These are phyloP conservation scores for Andrena bicolor DNA, from an alignment of 2,888 invertebrate genomes.

Conservation along the genomic window DNA sequence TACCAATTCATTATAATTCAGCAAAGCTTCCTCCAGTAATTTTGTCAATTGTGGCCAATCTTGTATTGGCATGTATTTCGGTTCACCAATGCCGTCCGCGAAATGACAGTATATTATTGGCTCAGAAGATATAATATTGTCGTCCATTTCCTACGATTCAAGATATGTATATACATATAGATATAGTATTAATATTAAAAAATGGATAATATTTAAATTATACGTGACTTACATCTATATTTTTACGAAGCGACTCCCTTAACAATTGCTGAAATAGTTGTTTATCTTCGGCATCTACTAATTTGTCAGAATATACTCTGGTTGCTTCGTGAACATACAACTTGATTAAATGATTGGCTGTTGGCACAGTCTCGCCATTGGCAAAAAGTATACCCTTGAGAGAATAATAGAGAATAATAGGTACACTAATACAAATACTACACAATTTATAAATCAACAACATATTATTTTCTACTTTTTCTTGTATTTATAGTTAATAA, in stretches of 20 bases:
- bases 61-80: conserved; percentile 93
- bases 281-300: conserved; percentile 89
- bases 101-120: conserved; percentile 97
- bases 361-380: conserved; percentile 91
- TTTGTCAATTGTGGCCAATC: conserved; percentile 90
- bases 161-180: background rate
- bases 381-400: conserved; percentile 93
- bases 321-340: conserved; percentile 96
- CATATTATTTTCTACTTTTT: too few species aligned
- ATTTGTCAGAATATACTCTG: conserved; percentile 96
- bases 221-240: conserved; percentile 86
- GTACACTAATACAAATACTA: background rate
- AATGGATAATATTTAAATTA: background rate
- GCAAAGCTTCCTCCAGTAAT: conserved; percentile 92
- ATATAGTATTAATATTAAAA: background rate
- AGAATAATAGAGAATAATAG: background rate
- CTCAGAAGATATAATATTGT: conserved; percentile 89
- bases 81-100: conserved; percentile 95
- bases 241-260: conserved; percentile 92
- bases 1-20: conserved; percentile 94
- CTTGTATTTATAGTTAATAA: too few species aligned
- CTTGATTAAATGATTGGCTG: conserved; percentile 90
- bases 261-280: conserved; percentile 91
- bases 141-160: conserved; percentile 88
- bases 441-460: too few species aligned